Conservation (phyloP, 2,888 invertebrate genomes). For the Gryllus longicercus region DNA sequence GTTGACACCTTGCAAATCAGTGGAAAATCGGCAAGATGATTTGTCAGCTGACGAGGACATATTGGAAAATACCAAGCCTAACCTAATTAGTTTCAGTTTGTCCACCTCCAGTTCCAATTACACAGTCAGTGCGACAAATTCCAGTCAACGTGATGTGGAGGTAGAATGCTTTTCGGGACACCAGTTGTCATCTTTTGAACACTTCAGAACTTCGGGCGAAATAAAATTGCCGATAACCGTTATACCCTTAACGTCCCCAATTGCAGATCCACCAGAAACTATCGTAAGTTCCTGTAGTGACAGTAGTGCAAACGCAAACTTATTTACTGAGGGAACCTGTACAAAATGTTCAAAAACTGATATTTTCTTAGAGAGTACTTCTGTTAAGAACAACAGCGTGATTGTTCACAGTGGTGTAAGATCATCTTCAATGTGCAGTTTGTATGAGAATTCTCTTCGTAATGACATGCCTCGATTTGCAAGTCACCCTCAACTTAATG, state of each 20-base stretch:
- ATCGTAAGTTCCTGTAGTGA: background rate
- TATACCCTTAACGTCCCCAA: background rate
- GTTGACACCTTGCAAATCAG: background rate
- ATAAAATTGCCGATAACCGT: background rate
- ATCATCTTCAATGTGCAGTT: background rate
- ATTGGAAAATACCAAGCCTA: background rate
- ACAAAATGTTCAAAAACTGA: background rate
- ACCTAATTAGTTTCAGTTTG: constrained; percentile 17
- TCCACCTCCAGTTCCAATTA: background rate
- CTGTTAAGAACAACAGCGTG: background rate
- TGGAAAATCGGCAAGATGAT: background rate
- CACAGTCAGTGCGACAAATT: background rate
- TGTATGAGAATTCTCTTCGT: background rate
- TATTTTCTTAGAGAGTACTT: background rate
- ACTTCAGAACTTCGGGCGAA: no score
- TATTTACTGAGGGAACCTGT: background rate
- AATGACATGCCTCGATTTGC: background rate
- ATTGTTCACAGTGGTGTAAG: background rate
- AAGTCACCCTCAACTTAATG: background rate
- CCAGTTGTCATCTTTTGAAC: no score
- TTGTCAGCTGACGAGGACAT: background rate
- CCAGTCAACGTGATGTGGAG: background rate
- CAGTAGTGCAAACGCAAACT: background rate
- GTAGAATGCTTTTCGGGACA: background rate
- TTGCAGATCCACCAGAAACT: background rate